These are phyloP conservation scores for Petrosia ficiformis DNA, from an alignment of 37 sponge, comb jelly and placozoan species.

Conservation along the genomic window DNA sequence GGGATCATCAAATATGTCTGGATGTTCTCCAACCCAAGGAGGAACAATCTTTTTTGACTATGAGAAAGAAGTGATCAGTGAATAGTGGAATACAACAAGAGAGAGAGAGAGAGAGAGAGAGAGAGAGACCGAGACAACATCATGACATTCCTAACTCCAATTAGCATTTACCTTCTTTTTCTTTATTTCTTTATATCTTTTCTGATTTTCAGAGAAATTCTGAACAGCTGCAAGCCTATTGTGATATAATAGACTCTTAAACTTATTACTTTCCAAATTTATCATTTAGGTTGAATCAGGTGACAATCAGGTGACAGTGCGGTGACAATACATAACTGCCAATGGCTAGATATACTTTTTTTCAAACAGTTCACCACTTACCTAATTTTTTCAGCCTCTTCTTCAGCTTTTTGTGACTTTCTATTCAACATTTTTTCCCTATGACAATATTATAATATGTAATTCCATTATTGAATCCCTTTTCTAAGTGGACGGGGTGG, in stretches of 20 bases:
- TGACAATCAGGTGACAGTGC: no score
- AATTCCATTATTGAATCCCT: no score
- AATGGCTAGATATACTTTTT: no score
- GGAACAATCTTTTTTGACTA: constrained; percentile 40
- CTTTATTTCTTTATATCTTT: constrained; percentile 38
- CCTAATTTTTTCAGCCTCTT: constrained; percentile 65
- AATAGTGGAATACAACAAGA: no score
- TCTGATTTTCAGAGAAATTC: constrained; percentile 37
- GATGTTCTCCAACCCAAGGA: constrained; percentile 87
- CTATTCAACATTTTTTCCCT: constrained; percentile 47
- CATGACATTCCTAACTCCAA: neutral
- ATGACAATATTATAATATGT: neutral
- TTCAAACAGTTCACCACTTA: constrained; percentile 16
- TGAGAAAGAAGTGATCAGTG: no score
- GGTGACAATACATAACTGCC: no score
- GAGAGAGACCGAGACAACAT: neutral
- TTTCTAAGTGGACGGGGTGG: no score
- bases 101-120: no score
- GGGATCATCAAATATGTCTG: constrained; percentile 69
- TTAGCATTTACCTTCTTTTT: constrained; percentile 17
- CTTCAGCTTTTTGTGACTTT: constrained; percentile 70
- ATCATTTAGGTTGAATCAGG: no score
- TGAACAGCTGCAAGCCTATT: constrained; percentile 13
- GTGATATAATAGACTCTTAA: no score
- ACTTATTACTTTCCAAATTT: no score